A percentile compares a stretch with the other conserved stretches of the same genome.
These are phyloP conservation scores for Himalopsyche anomala DNA, from an alignment of 2,888 invertebrate species.

Conservation along the genomic window DNA sequence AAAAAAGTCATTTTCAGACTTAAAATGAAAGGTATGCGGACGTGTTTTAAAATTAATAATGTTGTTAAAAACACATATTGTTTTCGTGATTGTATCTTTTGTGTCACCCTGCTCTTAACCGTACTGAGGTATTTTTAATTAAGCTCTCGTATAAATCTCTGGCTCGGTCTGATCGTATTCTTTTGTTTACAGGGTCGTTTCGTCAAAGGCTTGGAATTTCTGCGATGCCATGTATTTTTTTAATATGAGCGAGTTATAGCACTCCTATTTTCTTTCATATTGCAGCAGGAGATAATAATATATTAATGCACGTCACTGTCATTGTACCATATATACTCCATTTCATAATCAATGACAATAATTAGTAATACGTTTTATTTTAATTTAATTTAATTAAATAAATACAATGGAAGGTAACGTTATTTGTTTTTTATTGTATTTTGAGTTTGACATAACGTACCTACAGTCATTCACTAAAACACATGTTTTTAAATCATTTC, in stretches of 20 bases:
- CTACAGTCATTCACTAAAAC: too few relatives aligned
- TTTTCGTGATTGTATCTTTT: neutral
- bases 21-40: too few relatives aligned
- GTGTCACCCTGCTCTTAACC: slow-evolving; percentile 22
- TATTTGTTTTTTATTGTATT: too few relatives aligned
- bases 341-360: neutral
- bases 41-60: too few relatives aligned
- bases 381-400: too few relatives aligned
- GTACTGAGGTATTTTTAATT: slow-evolving; percentile 55
- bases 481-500: too few relatives aligned
- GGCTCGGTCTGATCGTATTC: slow-evolving; percentile 37
- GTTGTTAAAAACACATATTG: too few relatives aligned
- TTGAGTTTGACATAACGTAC: too few relatives aligned
- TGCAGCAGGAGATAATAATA: neutral
- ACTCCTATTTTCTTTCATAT: neutral
- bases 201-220: slow-evolving; percentile 12
- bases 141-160: slow-evolving; percentile 34
- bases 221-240: slow-evolving; percentile 36
- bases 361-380: too few relatives aligned
- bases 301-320: neutral
- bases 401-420: too few relatives aligned
- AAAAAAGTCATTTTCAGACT: too few relatives aligned
- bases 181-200: slow-evolving; percentile 29
- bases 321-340: neutral
- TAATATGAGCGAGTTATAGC: slow-evolving; percentile 43